Evolutionary conservation across 2,797 vertebrate genomes (phyloP), one percentile per base, ranked within the genome.

Genomic region (Microtus agrestis): DNA sequence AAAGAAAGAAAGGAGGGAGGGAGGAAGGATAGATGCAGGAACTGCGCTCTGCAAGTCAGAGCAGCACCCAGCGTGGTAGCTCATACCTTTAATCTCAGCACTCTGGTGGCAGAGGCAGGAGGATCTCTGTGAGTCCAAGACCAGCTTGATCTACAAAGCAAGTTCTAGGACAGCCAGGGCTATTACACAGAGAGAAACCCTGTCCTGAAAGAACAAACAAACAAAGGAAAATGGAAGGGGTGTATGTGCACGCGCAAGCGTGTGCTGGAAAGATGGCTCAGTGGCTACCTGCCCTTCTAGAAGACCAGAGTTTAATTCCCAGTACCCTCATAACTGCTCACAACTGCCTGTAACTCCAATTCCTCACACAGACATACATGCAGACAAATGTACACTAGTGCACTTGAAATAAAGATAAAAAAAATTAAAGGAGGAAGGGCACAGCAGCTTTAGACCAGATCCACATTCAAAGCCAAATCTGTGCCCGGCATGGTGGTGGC

Each of bases 1-100:
- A 0, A 5, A 17, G 51, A 1, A 17, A 5, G 51, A 1, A 54
- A 1, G 54, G 5, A 54, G 15, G 15, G 54, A 54, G 15, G 54
- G 4, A 54, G 51, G 4, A 4, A 14, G 51, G 12, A 3, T 3
- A 11, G 11, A 51, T 4, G 51, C 0, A 56, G 3, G 9, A 80
- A 79, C 40, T 4, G 4, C 6, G 27, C 29, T 29, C 14, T 34
- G 0, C 23, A 25, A 37, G 5, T 10, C 2, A 11, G 17, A 25
- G 48, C 81, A 82, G 80, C 59, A 46, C 59, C 9, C 6, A 12
- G 81, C 1, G 5, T 63, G 27, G 37, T 46, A 19, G 17, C 17
- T 63, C 27, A 84, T 27, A 10, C 59, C 59, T 84, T 31, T 21
- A 84, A 15, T 43, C 27, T 65, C 37, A 31, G 59, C 40, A 34